Evolutionary conservation across 2,797 vertebrate genomes (phyloP).

Genomic region (Typhlichthys subterraneus): DNA sequence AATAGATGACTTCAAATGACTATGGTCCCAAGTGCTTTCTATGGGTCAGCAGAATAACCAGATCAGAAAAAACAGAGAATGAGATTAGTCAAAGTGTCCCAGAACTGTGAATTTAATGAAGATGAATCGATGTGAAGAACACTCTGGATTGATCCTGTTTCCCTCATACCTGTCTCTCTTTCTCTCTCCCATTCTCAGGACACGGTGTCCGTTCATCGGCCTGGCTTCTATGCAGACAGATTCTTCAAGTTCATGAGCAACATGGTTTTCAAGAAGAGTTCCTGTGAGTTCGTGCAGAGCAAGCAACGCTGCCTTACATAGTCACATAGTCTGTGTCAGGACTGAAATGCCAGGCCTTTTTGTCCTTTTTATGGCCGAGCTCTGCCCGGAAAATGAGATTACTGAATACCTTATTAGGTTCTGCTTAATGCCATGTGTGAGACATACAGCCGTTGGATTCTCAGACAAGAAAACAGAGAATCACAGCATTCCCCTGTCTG

Average conservation of each 20-base stretch:
- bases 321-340: slow-evolving; percentile 39
- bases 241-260: slow-evolving; percentile 98
- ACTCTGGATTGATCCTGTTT: slow-evolving; percentile 41
- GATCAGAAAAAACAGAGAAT: too few relatives aligned
- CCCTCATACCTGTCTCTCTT: slow-evolving; percentile 32
- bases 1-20: slow-evolving; percentile 15
- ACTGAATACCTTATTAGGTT: slow-evolving; percentile 52
- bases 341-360: slow-evolving; percentile 43
- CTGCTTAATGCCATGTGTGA: slow-evolving; percentile 26
- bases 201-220: slow-evolving; percentile 95
- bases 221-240: slow-evolving; percentile 95
- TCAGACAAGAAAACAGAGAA: not conserved
- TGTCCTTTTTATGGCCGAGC: slow-evolving; percentile 41
- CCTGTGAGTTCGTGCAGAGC: slow-evolving; percentile 83
- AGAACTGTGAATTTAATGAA: too few relatives aligned
- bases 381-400: slow-evolving; percentile 40
- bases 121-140: not conserved
- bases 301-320: slow-evolving; percentile 56
- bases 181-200: slow-evolving; percentile 77
- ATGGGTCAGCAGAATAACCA: too few relatives aligned
- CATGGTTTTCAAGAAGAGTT: slow-evolving; percentile 93
- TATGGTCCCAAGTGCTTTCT: too few relatives aligned
- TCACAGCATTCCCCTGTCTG: not conserved
- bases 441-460: slow-evolving; percentile 2
- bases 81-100: too few relatives aligned